Percentiles rank a stretch among this genome's conserved stretches.
These are phyloP conservation scores for Anarrhichthys ocellatus DNA, from an alignment of 2,113 vertebrate genomes.

Conservation along the genomic window DNA sequence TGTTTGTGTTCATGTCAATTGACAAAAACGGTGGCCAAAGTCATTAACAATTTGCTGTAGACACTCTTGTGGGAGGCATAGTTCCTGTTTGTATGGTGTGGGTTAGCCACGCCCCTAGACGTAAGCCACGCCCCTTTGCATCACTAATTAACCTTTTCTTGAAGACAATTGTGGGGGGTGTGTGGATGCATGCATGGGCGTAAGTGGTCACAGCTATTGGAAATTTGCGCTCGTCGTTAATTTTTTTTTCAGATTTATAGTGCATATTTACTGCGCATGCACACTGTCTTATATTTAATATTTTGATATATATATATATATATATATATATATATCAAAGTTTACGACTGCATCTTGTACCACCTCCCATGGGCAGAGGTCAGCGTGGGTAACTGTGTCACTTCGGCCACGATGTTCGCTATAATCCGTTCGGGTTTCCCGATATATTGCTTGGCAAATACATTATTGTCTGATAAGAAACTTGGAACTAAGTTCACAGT, in stretches of 20 bases:
- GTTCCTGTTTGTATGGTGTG: background rate
- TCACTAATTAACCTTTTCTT: background rate
- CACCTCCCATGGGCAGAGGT: background rate
- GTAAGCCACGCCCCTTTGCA: background rate
- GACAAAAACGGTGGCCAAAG: no score
- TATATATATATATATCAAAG: background rate
- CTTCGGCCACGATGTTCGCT: background rate
- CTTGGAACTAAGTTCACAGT: background rate
- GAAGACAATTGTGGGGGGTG: background rate
- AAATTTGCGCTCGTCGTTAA: background rate
- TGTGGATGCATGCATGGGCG: background rate
- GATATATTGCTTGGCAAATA: background rate
- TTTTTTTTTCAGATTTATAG: no score
- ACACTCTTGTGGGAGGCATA: background rate
- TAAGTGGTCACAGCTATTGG: no score
- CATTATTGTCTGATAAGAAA: background rate
- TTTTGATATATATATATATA: no score
- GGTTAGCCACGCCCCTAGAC: background rate
- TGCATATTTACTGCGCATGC: no score
- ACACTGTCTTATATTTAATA: no score
- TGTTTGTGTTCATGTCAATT: no score
- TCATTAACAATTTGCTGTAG: no score
- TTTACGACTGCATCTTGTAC: conserved; percentile 29
- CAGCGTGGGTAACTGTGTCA: conserved; percentile 1
- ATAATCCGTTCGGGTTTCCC: background rate